A percentile compares a stretch with the other conserved stretches of the same genome.
These are phyloP conservation scores for Marcusenius ussheri DNA, from an alignment of 2,113 vertebrate species.

Conservation along the genomic window DNA sequence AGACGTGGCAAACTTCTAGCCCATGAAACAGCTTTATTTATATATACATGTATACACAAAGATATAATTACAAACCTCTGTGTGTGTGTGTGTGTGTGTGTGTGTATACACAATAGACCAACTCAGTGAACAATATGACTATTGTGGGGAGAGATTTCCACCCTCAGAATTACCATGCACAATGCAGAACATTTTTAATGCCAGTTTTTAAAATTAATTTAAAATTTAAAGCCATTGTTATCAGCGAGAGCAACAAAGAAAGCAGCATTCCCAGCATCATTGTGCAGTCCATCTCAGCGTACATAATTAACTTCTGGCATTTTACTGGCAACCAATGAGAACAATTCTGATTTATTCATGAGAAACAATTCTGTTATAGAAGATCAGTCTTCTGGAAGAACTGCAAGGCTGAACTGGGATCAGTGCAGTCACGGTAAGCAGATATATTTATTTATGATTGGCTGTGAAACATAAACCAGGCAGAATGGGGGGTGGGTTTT, in stretches of 20 bases:
- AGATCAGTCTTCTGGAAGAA: neutral
- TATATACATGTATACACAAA: too few species aligned
- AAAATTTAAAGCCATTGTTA: neutral
- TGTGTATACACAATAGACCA: neutral
- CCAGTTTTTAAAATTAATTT: neutral
- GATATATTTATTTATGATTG: neutral
- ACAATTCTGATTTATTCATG: constrained; percentile 4
- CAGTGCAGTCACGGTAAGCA: neutral
- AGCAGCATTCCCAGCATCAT: neutral
- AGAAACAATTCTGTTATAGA: constrained; percentile 11
- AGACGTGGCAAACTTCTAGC: neutral
- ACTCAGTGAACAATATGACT: neutral
- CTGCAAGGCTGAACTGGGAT: neutral
- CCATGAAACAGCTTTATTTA: neutral
- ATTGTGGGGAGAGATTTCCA: neutral
- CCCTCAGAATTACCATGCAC: neutral
- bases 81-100: too few species aligned
- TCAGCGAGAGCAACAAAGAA: neutral
- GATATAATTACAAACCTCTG: too few species aligned
- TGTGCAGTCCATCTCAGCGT: neutral
- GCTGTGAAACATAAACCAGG: neutral
- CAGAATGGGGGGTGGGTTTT: neutral
- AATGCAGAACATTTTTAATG: neutral
- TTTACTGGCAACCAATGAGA: neutral
- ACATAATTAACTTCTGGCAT: neutral